Base-by-base conservation (phyloP, 2,888 invertebrate genomes). In the Stomorhina lunata region DNA sequence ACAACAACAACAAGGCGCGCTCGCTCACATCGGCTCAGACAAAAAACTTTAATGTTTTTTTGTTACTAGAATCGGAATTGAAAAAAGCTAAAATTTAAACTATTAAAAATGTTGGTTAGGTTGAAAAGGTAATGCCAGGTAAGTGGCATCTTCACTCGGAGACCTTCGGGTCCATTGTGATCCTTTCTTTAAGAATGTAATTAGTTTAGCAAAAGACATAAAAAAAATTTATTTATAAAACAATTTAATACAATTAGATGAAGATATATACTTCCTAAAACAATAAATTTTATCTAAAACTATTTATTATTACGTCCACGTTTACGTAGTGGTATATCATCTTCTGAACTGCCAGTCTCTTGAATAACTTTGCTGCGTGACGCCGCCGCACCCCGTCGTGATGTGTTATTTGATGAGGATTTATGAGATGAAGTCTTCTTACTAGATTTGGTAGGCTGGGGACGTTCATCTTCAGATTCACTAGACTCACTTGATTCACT, bases 271-370 rank as follows among this genome's bases (percentile, higher is more conserved):
- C n/a, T n/a, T n/a, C n/a, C n/a, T n/a, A n/a, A 45, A 61, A 48
- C 45, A 83, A 80, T 63, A 71, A 45, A 66, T 55, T 37, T 34
- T 34, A 50, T 59, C 81, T 65, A 81, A 55, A n/a, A 43, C 48
- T 82, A 82, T 76, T 79, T 84, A 77, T 81, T 85, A 57, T 76
- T 85, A 27, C 87, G 86, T 1, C 87, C 87, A n/a, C 85, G 84
- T 73, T 87, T 87, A 32, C 86, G 75, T 63, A 84, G 84, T 12
- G 86, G 87, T 61, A 84, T 73, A 6, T 86, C 84, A 2, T 86
- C 84, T 17, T 85, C 86, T 0, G 86, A 86, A 48, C 86, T 86
- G 17, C 83, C 85, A 0, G 87, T 85, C 2, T 88, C 88, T 53
- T 86, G 84, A 53, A 87, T 85, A 7, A 86, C 83, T 77, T 75